Conservation (phyloP, 1,140 invertebrate genomes). For the Brachionus sp. region DNA sequence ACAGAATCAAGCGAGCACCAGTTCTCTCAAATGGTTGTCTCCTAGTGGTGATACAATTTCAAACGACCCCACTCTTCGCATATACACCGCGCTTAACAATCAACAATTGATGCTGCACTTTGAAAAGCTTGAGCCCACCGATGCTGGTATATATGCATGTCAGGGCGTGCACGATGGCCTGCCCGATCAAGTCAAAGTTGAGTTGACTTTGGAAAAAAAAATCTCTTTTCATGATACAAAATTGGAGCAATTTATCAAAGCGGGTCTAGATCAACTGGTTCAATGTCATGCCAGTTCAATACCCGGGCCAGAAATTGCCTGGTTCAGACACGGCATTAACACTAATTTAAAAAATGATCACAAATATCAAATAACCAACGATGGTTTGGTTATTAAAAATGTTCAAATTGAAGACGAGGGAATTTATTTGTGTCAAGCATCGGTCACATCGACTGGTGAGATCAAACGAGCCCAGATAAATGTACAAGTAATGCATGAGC, state of each 20-base stretch:
- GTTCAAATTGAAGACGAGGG: constrained; percentile 27
- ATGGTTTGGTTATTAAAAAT: constrained; percentile 31
- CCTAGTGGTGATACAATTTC: background rate
- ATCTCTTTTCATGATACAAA: background rate
- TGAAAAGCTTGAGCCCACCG: background rate
- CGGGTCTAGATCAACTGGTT: background rate
- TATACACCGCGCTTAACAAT: background rate
- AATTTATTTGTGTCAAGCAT: constrained; percentile 31
- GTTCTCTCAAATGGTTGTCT: background rate
- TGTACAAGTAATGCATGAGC: constrained; percentile 21
- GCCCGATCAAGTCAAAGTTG: background rate
- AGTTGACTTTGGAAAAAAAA: background rate
- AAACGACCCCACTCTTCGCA: background rate
- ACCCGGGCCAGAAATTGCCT: constrained; percentile 40
- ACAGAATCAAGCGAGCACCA: background rate
- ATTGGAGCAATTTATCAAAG: background rate
- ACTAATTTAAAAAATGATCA: background rate
- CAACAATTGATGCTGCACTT: background rate
- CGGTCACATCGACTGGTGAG: constrained; percentile 31
- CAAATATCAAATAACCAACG: constrained; percentile 43
- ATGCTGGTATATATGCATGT: background rate
- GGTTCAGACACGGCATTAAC: constrained; percentile 18
- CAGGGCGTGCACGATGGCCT: background rate
- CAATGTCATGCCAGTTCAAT: constrained; percentile 1
- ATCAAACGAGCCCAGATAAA: constrained; percentile 23